Conservation (phyloP, 92 coral and sea anemone genomes). For the Scolanthus callimorphus region DNA sequence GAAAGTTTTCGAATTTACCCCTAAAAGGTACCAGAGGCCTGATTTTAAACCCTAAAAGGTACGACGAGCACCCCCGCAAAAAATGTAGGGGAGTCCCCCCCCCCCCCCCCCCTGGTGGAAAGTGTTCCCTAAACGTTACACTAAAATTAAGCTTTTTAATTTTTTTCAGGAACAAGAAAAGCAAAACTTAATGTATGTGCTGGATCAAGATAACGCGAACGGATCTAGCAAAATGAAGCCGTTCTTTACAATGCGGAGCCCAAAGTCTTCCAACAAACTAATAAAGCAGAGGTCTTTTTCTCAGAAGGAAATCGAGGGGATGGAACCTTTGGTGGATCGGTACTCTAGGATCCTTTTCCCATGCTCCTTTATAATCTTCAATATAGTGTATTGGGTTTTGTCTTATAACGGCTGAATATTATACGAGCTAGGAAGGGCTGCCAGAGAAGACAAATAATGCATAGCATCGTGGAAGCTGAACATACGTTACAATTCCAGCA, state of each 20-base stretch:
- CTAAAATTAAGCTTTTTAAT: not conserved
- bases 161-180: slow-evolving; percentile 41
- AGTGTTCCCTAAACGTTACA: not conserved
- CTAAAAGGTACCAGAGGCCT: no score
- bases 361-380: slow-evolving; percentile 58
- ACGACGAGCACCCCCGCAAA: no score
- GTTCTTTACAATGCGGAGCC: slow-evolving; percentile 24
- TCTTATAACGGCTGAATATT: slow-evolving; percentile 26
- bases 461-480: no score
- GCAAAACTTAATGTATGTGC: slow-evolving; percentile 23
- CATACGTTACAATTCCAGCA: no score
- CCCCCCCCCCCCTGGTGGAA: no score
- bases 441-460: no score
- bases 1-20: no score
- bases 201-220: slow-evolving; percentile 24
- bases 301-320: slow-evolving; percentile 67
- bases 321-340: slow-evolving; percentile 62
- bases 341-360: slow-evolving; percentile 73
- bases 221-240: slow-evolving; percentile 31
- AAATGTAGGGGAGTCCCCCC: no score
- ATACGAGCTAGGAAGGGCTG: not conserved
- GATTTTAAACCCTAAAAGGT: no score
- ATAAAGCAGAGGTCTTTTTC: slow-evolving; percentile 67
- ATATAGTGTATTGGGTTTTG: slow-evolving; percentile 63
- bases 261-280: slow-evolving; percentile 5